phyloP scores from a whole-genome alignment of 2,113 vertebrate genomes.

The Platichthys flesus region DNA sequence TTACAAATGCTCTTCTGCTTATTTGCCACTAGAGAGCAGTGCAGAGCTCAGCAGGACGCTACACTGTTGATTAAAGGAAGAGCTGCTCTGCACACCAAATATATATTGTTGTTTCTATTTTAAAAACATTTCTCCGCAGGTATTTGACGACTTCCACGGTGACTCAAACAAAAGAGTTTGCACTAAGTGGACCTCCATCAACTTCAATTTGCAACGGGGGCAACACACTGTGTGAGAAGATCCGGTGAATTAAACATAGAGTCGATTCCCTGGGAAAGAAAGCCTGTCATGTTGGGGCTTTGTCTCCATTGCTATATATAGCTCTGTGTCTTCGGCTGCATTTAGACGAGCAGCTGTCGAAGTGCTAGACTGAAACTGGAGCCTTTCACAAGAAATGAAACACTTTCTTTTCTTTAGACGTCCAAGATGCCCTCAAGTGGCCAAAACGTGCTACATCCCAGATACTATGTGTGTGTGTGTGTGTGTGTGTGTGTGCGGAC shows the following conservation, averaged over 20 bases:
- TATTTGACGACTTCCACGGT: not conserved
- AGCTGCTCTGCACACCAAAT: slow-evolving; percentile 22
- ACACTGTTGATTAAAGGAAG: slow-evolving; percentile 11
- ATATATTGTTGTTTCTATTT: not conserved
- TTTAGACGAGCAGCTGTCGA: not conserved
- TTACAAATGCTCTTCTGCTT: slow-evolving; percentile 32
- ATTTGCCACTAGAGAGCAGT: slow-evolving; percentile 78
- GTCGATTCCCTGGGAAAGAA: slow-evolving; percentile 6
- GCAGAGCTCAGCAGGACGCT: slow-evolving; percentile 69
- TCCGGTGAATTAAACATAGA: slow-evolving; percentile 34
- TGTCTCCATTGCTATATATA: slow-evolving; percentile 21
- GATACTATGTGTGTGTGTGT: slow-evolving; percentile 10
- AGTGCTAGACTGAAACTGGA: not conserved
- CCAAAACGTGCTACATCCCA: slow-evolving; percentile 50
- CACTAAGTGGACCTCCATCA: slow-evolving; percentile 12
- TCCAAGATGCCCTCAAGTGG: slow-evolving; percentile 71
- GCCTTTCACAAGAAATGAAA: too few species aligned
- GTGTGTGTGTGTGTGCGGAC: not conserved
- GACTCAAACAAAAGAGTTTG: slow-evolving; percentile 4
- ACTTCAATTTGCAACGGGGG: slow-evolving; percentile 8
- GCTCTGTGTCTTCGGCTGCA: not conserved
- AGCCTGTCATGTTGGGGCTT: not conserved
- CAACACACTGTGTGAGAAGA: not conserved
- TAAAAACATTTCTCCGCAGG: not conserved
- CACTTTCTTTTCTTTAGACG: slow-evolving; percentile 8